Base-by-base conservation (phyloP, 2,888 invertebrate genomes). In the Yponomeuta sedellus region DNA sequence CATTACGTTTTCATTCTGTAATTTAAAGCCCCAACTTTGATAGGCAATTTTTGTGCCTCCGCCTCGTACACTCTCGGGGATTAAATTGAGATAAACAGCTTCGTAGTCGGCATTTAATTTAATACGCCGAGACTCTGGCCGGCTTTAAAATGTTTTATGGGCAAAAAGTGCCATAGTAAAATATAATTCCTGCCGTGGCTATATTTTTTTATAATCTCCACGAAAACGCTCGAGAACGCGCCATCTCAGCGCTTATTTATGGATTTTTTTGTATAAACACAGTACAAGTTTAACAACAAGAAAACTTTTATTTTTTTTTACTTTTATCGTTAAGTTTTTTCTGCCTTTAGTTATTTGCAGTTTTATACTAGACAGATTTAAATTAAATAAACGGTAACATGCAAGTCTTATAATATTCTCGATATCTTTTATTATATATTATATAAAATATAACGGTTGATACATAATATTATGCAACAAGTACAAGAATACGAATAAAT, bases 91-190 rank as follows among this genome's bases (percentile, higher is more conserved):
- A 73, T 72, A 74, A 74, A 75, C 75, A 71, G 70, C 67, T 68
- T 70, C 65, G 66, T 57, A 64, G 25, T 56, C 70, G 67, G 70
- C 71, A 72, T 74, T 75, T 75, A 76, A 76, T 76, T 74, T 75
- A 76, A 77, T 74, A 75, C 74, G 73, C 69, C 68, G 71, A 68
- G 70, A 11, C 63, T 44, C 59, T 59, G 52, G 64, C 63, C 59
- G 59, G 64, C 67, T 70, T 73, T 71, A 69, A 69, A 69, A 68
- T 70, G 71, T 67, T 73, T 75, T 73, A 76, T 71, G 69, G 70
- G 71, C 74, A 75, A 74, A 75, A 78, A 78, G 71, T 74, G 73
- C 71, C 70, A 73, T 77, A 73, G 73, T 75, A 77, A 74, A 78
- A 74, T 73, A 72, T 69, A 67, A 58, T 59, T 68, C 64, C 52